A percentile compares a stretch with the other conserved stretches of the same genome.
These are phyloP conservation scores for Adelphocoris suturalis DNA, from an alignment of 2,888 invertebrate genomes.

Conservation along the genomic window DNA sequence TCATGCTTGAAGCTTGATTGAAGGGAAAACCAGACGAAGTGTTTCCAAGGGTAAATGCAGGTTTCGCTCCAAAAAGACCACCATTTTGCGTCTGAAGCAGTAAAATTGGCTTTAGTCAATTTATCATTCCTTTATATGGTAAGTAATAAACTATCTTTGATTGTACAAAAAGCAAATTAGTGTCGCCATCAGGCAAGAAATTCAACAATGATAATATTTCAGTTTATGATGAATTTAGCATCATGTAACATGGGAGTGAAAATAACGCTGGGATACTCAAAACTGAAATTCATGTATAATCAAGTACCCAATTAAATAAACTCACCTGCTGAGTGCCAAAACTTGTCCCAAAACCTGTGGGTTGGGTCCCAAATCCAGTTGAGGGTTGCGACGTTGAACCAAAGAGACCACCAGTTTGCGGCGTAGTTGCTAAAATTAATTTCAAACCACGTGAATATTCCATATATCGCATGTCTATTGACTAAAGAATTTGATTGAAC, in stretches of 20 bases:
- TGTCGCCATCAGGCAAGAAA: no score
- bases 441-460: no score
- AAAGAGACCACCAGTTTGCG: conserved; percentile 77
- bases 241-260: no score
- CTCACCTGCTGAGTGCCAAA: conserved; percentile 78
- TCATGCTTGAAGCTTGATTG: conserved; percentile 76
- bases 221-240: no score
- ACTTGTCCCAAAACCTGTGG: conserved; percentile 77
- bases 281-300: no score
- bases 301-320: background rate
- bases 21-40: conserved; percentile 75
- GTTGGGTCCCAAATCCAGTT: conserved; percentile 78
- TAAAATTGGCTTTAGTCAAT: background rate
- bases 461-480: no score
- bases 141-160: no score
- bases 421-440: conserved; percentile 77
- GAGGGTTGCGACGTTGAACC: conserved; percentile 78
- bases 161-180: no score
- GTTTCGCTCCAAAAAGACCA: conserved; percentile 79
- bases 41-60: conserved; percentile 77
- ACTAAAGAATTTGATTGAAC: no score
- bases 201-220: no score
- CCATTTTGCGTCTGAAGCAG: conserved; percentile 75
- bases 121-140: no score
- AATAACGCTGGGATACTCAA: no score